Base-by-base conservation (phyloP, 2,888 invertebrate species). In the Ornithoptera alexandrae region DNA sequence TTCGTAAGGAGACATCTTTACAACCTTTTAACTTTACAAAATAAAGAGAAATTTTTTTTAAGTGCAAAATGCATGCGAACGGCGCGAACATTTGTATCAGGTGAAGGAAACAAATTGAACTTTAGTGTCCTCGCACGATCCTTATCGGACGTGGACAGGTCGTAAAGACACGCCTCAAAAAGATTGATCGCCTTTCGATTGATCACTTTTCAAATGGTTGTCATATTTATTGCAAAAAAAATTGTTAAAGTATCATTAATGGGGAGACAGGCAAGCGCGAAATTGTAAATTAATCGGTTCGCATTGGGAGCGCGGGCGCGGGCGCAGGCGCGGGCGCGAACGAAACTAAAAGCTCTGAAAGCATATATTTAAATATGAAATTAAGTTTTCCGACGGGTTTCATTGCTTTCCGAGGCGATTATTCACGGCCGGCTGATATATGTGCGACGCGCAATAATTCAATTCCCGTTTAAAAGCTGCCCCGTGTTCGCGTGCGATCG, bases 371-470 rank as follows among this genome's bases (percentile, higher is more conserved):
- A 89, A 89, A 90, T 86, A 83, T 82, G 84, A 83, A 89, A 90
- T 91, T 90, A 87, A 90, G 88, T 89, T 89, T 89, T 90, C 87
- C 84, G 87, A 85, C 84, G 80, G 82, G 82, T 86, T 86, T 87
- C 85, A 85, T 88, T 88, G 87, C 84, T 81, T 84, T 86, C 81
- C 80, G 84, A 81, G 82, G 77, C 86, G 85, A 88, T 91, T 89
- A 91, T 86, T 90, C 89, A 89, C 83, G 85, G 86, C 78, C 79
- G 79, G 75, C 83, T 89, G 90, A 90, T 90, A 88, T 87, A 90
- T 90, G 88, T 84, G 79, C 85, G 87, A 88, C 85, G 85, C 82
- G 88, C 82, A 89, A 91, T 90, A 90, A 90, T 88, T 90, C 84
- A 87, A 86, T 85, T 85, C 88, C 85, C 84, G 86, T 89, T 90